A percentile compares a stretch with the other conserved stretches of the same genome.
Evolutionary conservation across 2,888 invertebrate genomes (phyloP).

Genomic region (Apocheima hispidaria): DNA sequence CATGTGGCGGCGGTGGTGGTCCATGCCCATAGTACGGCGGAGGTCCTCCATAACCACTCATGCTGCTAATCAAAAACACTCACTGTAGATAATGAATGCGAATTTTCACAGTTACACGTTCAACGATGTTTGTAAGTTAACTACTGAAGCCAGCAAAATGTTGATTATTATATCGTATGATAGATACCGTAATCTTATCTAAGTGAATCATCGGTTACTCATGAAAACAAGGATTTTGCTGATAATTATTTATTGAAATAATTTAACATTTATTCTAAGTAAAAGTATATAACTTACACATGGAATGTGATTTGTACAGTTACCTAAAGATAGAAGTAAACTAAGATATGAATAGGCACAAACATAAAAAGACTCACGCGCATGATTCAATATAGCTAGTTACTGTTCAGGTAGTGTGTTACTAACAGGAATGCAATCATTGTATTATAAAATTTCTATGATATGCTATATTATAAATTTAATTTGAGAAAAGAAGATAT

Average conservation of each 20-base stretch:
- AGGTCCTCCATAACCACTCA: conserved; percentile 67
- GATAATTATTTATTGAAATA: conserved; percentile 46
- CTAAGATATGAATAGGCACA: conserved; percentile 20
- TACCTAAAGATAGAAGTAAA: conserved; percentile 22
- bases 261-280: conserved; percentile 44
- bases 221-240: conserved; percentile 40
- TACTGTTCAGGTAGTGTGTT: background rate
- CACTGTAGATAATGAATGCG: conserved; percentile 1
- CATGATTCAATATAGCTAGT: background rate
- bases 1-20: conserved; percentile 36
- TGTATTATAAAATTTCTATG: background rate
- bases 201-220: conserved; percentile 43
- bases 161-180: conserved; percentile 45
- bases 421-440: background rate
- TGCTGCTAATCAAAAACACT: conserved; percentile 39
- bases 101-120: background rate
- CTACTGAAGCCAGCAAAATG: conserved; percentile 29
- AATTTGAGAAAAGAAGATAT: background rate
- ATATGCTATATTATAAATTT: background rate
- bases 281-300: conserved; percentile 33
- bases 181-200: conserved; percentile 51
- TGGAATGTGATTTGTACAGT: conserved; percentile 47
- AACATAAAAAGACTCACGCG: background rate
- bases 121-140: conserved; percentile 22
- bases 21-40: conserved; percentile 47